Evolutionary conservation across 2,888 invertebrate genomes (phyloP).

Genomic region (Aspidapion aeneum): DNA sequence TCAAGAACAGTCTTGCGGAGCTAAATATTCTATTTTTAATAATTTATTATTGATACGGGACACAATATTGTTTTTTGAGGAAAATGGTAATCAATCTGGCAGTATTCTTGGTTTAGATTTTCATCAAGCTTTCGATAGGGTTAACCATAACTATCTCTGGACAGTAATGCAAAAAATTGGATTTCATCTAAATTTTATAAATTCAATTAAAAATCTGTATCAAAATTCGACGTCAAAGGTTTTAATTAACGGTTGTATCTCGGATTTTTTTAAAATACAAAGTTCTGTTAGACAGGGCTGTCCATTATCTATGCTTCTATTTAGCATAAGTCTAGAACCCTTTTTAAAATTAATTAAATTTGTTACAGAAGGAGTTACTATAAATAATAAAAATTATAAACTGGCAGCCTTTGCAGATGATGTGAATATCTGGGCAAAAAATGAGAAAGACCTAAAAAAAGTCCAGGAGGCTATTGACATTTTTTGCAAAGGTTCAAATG

Average conservation of each 20-base stretch:
- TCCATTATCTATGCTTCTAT: not conserved
- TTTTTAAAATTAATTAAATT: slow-evolving; percentile 1
- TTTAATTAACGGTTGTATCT: not conserved
- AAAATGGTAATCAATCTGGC: not conserved
- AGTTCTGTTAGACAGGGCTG: slow-evolving; percentile 9
- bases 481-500: not conserved
- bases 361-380: not conserved
- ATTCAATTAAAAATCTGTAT: not conserved
- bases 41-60: not conserved
- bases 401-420: not conserved
- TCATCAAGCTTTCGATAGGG: not conserved
- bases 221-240: not conserved
- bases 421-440: not conserved
- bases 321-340: slow-evolving; percentile 1
- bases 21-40: not conserved
- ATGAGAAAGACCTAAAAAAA: not conserved
- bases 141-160: not conserved
- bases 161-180: not conserved
- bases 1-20: not conserved
- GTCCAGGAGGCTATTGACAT: not conserved
- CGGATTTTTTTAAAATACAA: not conserved
- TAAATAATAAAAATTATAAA: not conserved
- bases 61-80: not conserved
- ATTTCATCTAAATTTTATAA: not conserved
- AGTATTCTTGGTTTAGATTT: not conserved